Evolutionary conservation across 1,140 invertebrate genomes (phyloP).

Genomic region (Gonatopus flavifemur): DNA sequence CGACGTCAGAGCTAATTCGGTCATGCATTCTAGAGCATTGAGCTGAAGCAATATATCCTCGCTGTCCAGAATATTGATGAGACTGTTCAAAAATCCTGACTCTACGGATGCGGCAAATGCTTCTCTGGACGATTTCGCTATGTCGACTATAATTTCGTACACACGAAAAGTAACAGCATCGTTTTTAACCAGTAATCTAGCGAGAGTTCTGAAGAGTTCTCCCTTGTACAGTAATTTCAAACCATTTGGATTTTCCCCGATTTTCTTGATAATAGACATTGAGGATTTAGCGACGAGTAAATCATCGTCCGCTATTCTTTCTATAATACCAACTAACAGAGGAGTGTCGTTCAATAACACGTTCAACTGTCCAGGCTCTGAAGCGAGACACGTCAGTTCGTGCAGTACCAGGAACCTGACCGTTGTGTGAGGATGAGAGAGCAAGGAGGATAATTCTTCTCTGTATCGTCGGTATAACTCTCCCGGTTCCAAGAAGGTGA

Average conservation of each 20-base stretch:
- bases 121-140: constrained; percentile 63
- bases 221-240: constrained; percentile 44
- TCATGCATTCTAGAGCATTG: constrained; percentile 76
- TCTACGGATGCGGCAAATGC: constrained; percentile 61
- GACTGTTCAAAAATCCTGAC: constrained; percentile 67
- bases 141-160: constrained; percentile 68
- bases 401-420: constrained; percentile 47
- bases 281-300: constrained; percentile 64
- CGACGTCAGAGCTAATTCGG: constrained; percentile 65
- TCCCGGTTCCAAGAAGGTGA: constrained; percentile 44
- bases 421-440: constrained; percentile 45
- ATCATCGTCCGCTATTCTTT: constrained; percentile 63
- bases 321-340: constrained; percentile 59
- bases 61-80: constrained; percentile 68
- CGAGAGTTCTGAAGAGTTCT: constrained; percentile 34
- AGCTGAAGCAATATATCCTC: constrained; percentile 77
- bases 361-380: constrained; percentile 37
- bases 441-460: constrained; percentile 41
- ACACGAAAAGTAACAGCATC: constrained; percentile 50
- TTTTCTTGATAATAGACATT: constrained; percentile 59
- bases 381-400: constrained; percentile 50
- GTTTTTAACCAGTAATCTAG: constrained; percentile 39
- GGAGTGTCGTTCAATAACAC: constrained; percentile 58
- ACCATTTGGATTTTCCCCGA: constrained; percentile 52
- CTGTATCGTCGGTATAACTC: constrained; percentile 49